phyloP scores from a whole-genome alignment of 2,888 invertebrate genomes.

The Antitype chi region DNA sequence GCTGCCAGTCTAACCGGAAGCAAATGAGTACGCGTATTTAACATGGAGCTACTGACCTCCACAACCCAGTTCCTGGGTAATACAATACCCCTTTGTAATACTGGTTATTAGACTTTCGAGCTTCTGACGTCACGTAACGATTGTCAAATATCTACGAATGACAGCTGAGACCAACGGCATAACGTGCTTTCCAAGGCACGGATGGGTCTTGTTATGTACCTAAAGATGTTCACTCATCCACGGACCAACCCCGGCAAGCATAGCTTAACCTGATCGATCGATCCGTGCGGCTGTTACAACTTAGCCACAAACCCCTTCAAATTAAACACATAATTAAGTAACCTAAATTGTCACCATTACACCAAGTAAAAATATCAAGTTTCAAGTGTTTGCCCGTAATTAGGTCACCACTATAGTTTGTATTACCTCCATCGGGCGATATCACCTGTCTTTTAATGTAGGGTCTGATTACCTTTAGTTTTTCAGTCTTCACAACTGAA shows the following conservation, averaged over 20 bases:
- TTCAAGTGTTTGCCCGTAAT: constrained; percentile 22
- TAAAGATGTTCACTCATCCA: background rate
- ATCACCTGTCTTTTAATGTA: constrained; percentile 14
- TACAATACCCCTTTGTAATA: too few relatives aligned
- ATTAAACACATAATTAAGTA: background rate
- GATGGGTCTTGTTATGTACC: too few relatives aligned
- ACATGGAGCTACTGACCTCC: background rate
- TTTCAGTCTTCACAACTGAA: background rate
- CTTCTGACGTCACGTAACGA: too few relatives aligned
- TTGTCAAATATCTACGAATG: too few relatives aligned
- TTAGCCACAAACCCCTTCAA: background rate
- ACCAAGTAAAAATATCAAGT: constrained; percentile 28
- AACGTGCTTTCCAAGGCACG: too few relatives aligned
- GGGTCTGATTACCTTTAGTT: constrained; percentile 20
- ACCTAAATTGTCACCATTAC: background rate
- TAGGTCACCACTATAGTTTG: background rate
- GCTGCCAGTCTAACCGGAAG: too few relatives aligned
- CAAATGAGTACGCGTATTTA: background rate
- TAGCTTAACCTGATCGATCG: background rate
- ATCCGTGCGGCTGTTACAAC: background rate
- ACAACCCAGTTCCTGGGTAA: background rate
- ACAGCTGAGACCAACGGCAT: too few relatives aligned
- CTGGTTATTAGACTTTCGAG: too few relatives aligned
- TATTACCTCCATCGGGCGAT: background rate
- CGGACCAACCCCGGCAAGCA: background rate